Base-by-base conservation (phyloP, 2,113 vertebrate species). In the Anguilla japonica region DNA sequence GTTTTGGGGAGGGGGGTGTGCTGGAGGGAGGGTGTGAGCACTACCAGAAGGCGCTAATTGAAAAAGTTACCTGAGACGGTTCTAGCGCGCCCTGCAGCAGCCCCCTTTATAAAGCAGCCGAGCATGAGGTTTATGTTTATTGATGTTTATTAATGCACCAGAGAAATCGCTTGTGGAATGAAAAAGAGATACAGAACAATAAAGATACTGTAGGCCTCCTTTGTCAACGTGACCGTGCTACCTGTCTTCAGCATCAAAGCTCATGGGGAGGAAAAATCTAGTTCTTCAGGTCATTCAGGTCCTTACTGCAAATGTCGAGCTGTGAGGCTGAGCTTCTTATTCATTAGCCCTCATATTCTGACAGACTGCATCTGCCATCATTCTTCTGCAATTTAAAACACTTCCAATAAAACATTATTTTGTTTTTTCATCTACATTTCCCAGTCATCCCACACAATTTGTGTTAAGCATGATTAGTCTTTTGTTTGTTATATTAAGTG, bases 141-240 rank as follows among this genome's bases (percentile, higher is more conserved):
- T 53, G 1, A 53, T 53, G 60, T 26, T 22, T 92, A 91, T 92
- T 94, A 93, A 95, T 95, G 91, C 88, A 92, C 89, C 89, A 92
- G 87, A 91, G 43, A 34, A 56, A 22, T n/a, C 8, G n/a, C 71
- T 75, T 6, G 34, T 29, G 71, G 71, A 26, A 13, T n/a, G 26
- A 75, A 75, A 75, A 34, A 34, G 11, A 75, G n/a, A 75, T n/a
- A 75, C 34, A 75, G n/a, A 34, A 34, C 22, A 34, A 34, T 2
- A 34, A 34, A 75, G 34, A 75, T 0, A 63, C 14, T 18, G 20
- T 18, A 39, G 29, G 91, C 86, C 13, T 53, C 6, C 18, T 34
- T 22, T 8, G 39, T 11, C 56, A 63, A 13, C 40, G 5, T 43
- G 22, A 1, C 39, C 67, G 20, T 41, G 41, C 60, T 40, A 40